Evolutionary conservation across 2,113 vertebrate genomes (phyloP), one percentile per base, ranked within the genome.

Genomic region (Xiphorhynchus elegans): DNA sequence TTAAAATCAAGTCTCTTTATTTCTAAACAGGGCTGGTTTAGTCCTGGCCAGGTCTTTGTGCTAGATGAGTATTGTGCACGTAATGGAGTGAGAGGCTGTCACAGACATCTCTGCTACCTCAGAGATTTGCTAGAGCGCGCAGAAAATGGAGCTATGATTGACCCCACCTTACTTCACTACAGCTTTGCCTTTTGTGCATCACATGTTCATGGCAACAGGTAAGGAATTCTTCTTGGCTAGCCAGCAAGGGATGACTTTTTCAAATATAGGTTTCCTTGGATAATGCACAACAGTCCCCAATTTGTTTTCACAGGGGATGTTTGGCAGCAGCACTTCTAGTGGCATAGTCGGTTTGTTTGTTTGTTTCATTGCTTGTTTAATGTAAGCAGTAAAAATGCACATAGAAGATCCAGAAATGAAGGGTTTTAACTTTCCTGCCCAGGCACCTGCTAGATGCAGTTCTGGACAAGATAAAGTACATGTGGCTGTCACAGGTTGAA

Each of bases 101-200:
- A 99, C 95, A 98, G 99, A 66, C 99, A 99, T 97, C 98, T 99
- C 92, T 99, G 99, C 97, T 99, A 99, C 98, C 99, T 99, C 95
- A 98, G 98, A 72, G 99, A 99, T 97, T 98, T 99, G 96, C 98
- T 99, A 91, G 99, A 99, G 97, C 97, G 99, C 85, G 99, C 99
- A 37, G 99, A 99, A 98, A 99, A 99, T 2, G 99, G 99, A 77
- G 99, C 99, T 95, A 99, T 99, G 99, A 99, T 99, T 52, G 99
- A 99, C 98, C 99, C 99, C 91, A 99, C 99, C 40, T 98, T 99
- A 84, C 99, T 99, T 64, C 99, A 99, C 97, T 99, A 99, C 98
- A 99, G 99, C 98, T 99, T 99, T 83, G 99, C 99, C 97, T 99
- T 99, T 97, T 99, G 99, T 73, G 99, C 99, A 72, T 99, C 99